Base-by-base conservation (phyloP, 2,888 invertebrate species). In the Dusona sp. region DNA sequence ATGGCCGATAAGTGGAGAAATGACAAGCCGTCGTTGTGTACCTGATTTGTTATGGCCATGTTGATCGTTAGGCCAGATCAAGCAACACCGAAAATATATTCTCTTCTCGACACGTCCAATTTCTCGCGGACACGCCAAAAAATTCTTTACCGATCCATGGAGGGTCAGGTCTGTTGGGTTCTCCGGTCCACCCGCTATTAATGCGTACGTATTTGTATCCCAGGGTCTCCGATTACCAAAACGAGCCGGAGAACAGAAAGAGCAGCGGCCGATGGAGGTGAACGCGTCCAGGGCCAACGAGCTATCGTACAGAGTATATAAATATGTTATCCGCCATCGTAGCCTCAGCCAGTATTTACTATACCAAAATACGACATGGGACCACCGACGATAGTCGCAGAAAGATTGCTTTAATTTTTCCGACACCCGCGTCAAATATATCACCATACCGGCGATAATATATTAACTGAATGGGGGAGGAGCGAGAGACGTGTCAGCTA, bases 371-470 rank as follows among this genome's bases (percentile, higher is more conserved):
- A 79, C 79, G 83, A 79, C 85, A 70, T 64, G 87, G 91, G 93
- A 94, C 94, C 94, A 94, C 93, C 93, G 88, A 90, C 89, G 90
- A 85, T 81, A 89, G 88, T 85, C 86, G 89, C 89, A 91, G 91
- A 93, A 90, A 91, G 91, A 94, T 94, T 92, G 93, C 93, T 93
- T 94, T 93, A 92, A 93, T 94, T 94, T 93, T 93, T 91, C 93
- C 92, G 92, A 91, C 92, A 91, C 90, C 89, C 90, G 88, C 91
- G 91, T 92, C 92, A 92, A 93, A 93, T 93, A 92, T 91, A 92
- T 92, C 93, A 92, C 91, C 83, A 83, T 80, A 73, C 85, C 78
- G 86, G 89, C 86, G 91, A 92, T 92, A 92, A 92, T 93, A 93
- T 92, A 92, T 92, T 90, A 91, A 88, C 89, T 77, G 78, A 74